These are phyloP conservation scores for Penaeus monodon DNA, from an alignment of 2,888 invertebrate genomes.

Conservation along the genomic window DNA sequence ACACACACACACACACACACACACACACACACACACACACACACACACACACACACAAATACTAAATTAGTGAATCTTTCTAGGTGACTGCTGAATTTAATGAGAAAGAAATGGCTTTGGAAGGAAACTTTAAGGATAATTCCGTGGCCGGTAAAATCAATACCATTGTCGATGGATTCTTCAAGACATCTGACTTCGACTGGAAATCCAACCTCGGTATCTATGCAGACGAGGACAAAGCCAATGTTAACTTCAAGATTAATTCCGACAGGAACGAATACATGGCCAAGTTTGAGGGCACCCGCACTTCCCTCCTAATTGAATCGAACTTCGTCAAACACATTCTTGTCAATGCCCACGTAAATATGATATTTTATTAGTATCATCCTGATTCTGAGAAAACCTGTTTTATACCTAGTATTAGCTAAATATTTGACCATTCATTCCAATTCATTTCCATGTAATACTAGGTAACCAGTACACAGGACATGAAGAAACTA, in stretches of 20 bases:
- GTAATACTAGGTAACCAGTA: no score
- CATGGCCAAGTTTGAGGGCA: constrained; percentile 33
- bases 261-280: constrained; percentile 17
- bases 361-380: constrained; percentile 8
- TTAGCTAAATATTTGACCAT: no score
- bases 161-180: constrained; percentile 3
- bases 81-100: not conserved
- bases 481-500: no score
- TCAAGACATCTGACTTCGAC: not conserved
- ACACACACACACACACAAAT: no score
- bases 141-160: constrained; percentile 30
- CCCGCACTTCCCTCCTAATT: constrained; percentile 31
- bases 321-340: constrained; percentile 51
- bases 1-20: no score
- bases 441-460: no score
- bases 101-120: constrained; percentile 22
- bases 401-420: no score
- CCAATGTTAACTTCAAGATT: not conserved
- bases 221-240: no score
- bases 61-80: not conserved
- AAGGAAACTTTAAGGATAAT: constrained; percentile 33
- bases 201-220: not conserved
- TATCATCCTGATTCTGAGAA: no score
- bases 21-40: no score
- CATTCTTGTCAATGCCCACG: constrained; percentile 48